phyloP scores from a whole-genome alignment of 2,797 vertebrate species.

The Bradypus variegatus region DNA sequence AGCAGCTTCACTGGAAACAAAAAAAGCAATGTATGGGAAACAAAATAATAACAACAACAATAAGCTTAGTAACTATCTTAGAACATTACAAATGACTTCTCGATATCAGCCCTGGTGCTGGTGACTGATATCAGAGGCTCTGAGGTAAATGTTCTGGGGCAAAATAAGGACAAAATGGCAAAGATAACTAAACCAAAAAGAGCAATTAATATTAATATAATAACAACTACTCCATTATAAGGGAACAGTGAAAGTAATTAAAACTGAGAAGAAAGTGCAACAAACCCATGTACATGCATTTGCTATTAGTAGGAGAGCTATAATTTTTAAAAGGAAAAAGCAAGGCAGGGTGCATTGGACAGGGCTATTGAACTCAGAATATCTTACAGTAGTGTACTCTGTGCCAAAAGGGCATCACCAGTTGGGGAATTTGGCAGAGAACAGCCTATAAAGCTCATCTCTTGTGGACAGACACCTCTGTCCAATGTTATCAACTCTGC shows the following conservation, averaged over 20 bases:
- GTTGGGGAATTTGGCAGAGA: constrained; percentile 47
- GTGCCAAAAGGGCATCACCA: constrained; percentile 37
- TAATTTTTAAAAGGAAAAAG: constrained; percentile 49
- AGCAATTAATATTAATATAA: constrained; percentile 68
- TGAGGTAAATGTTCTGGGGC: constrained; percentile 72
- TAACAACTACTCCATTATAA: constrained; percentile 66
- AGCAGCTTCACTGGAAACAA: constrained; percentile 63
- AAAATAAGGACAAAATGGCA: constrained; percentile 46
- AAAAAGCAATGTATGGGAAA: constrained; percentile 46
- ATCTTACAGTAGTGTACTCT: constrained; percentile 35
- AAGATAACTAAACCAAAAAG: constrained; percentile 47
- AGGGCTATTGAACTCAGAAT: constrained; percentile 43
- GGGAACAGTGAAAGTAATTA: constrained; percentile 58
- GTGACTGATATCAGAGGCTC: constrained; percentile 61
- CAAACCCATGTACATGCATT: constrained; percentile 70
- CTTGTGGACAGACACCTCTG: not conserved
- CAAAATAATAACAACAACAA: not conserved
- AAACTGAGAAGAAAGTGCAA: constrained; percentile 75
- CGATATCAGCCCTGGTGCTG: constrained; percentile 30
- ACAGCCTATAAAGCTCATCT: not conserved
- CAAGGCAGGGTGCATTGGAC: constrained; percentile 35
- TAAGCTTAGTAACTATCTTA: constrained; percentile 40
- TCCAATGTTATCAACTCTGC: not conserved
- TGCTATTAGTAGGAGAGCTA: constrained; percentile 54
- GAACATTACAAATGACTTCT: constrained; percentile 61